phyloP scores from a whole-genome alignment of 1,140 invertebrate species.

The Trachelipus rathkii region DNA sequence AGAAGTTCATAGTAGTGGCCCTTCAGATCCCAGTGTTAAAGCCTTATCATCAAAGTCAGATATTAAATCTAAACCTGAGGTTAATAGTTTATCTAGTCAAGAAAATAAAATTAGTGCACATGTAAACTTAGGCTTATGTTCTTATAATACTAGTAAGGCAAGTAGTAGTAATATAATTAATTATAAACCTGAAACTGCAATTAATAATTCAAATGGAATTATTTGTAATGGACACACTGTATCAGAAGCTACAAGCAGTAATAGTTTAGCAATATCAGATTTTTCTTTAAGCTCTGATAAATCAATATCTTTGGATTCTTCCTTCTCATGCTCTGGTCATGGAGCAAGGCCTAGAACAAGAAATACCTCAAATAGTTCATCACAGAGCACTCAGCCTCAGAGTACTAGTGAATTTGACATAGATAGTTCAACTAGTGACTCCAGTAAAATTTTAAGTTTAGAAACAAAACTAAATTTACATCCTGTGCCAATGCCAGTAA shows the following conservation, averaged over 20 bases:
- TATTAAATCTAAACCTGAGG: not conserved
- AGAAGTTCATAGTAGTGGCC: constrained; percentile 18
- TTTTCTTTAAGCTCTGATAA: constrained; percentile 43
- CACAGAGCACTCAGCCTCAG: constrained; percentile 41
- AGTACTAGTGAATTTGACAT: constrained; percentile 37
- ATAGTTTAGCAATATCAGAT: constrained; percentile 42
- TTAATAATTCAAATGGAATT: constrained; percentile 20
- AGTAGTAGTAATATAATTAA: constrained; percentile 30
- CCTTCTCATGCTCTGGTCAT: constrained; percentile 32
- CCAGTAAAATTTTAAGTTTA: constrained; percentile 39
- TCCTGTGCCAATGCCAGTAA: constrained; percentile 30
- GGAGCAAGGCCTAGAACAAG: constrained; percentile 44
- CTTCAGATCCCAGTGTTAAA: constrained; percentile 9
- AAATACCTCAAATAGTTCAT: constrained; percentile 41
- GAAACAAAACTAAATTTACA: constrained; percentile 39
- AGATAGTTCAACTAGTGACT: constrained; percentile 11
- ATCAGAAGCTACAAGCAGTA: constrained; percentile 39
- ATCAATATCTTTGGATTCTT: constrained; percentile 33
- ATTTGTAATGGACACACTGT: constrained; percentile 44
- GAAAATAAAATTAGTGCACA: not conserved
- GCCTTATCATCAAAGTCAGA: constrained; percentile 17
- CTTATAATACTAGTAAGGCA: constrained; percentile 21
- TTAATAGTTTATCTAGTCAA: not conserved
- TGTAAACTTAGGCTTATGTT: constrained; percentile 12
- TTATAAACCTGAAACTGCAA: constrained; percentile 16